These are phyloP conservation scores for Podarcis muralis DNA, from an alignment of 2,113 vertebrate genomes.

Conservation along the genomic window DNA sequence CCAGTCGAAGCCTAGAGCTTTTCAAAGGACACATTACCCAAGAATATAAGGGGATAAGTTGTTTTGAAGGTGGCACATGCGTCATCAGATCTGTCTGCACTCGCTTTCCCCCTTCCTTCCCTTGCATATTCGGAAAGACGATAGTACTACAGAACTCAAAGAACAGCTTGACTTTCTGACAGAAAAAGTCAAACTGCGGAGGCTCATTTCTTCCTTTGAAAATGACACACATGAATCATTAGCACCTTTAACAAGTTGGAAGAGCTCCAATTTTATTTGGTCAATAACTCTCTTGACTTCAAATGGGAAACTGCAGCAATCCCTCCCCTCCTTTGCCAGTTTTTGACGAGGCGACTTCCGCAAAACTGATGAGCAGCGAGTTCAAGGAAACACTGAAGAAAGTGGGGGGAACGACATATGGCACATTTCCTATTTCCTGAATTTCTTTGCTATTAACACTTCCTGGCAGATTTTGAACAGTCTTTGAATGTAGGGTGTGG, in stretches of 20 bases:
- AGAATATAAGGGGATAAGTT: background rate
- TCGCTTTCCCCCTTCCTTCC: background rate
- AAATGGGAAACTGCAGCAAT: conserved; percentile 19
- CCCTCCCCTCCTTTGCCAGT: conserved; percentile 19
- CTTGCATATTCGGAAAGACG: background rate
- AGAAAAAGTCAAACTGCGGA: conserved; percentile 57
- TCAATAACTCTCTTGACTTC: conserved; percentile 55
- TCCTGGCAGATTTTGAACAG: background rate
- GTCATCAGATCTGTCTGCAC: background rate
- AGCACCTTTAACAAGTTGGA: conserved; percentile 59
- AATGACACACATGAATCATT: conserved; percentile 51
- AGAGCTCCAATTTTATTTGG: conserved; percentile 52
- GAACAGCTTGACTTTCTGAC: conserved; percentile 50
- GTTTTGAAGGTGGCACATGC: background rate
- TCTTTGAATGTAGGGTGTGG: background rate
- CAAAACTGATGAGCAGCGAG: conserved; percentile 30
- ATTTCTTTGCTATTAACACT: conserved; percentile 24
- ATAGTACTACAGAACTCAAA: conserved; percentile 27
- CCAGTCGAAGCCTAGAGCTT: background rate
- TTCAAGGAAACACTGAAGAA: conserved; percentile 22
- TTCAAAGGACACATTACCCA: background rate
- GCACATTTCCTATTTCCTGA: conserved; percentile 5
- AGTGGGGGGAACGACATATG: background rate
- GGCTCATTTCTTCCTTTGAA: conserved; percentile 50
- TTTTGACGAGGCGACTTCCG: background rate